phyloP scores from a whole-genome alignment of 2,888 invertebrate genomes.

The Adela reaumurella region DNA sequence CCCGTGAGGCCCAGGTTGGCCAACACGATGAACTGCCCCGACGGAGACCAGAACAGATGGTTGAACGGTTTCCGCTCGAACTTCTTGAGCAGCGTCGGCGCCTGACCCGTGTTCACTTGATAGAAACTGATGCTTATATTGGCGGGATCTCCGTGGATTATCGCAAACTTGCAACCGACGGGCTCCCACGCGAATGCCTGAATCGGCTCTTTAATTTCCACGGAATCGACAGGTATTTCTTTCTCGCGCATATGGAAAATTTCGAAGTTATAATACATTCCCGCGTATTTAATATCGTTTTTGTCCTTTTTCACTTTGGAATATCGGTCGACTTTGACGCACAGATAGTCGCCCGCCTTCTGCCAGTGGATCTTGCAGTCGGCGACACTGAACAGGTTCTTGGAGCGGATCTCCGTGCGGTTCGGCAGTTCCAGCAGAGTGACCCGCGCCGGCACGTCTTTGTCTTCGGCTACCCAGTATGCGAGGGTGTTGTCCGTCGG shows the following conservation, averaged over 20 bases:
- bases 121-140: conserved; percentile 90
- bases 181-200: conserved; percentile 99
- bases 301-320: conserved; percentile 94
- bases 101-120: conserved; percentile 74
- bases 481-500: conserved; percentile 95
- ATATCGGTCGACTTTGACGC: conserved; percentile 81
- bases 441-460: conserved; percentile 93
- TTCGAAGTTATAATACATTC: conserved; percentile 98
- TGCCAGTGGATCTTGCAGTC: conserved; percentile 99
- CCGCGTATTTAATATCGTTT: conserved; percentile 89
- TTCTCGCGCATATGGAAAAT: conserved; percentile 98
- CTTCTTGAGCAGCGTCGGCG: conserved; percentile 83
- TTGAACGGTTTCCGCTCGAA: conserved; percentile 87
- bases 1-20: conserved; percentile 83
- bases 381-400: conserved; percentile 96
- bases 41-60: conserved; percentile 93
- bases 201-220: conserved; percentile 91
- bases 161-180: conserved; percentile 91
- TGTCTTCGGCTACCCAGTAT: conserved; percentile 98
- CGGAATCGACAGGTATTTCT: conserved; percentile 94
- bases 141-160: conserved; percentile 87
- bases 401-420: conserved; percentile 83
- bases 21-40: conserved; percentile 91
- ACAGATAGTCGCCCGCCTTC: conserved; percentile 94
- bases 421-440: conserved; percentile 90